These are phyloP conservation scores for Carcharodon carcharias DNA, from an alignment of 2,797 vertebrate species.

Conservation along the genomic window DNA sequence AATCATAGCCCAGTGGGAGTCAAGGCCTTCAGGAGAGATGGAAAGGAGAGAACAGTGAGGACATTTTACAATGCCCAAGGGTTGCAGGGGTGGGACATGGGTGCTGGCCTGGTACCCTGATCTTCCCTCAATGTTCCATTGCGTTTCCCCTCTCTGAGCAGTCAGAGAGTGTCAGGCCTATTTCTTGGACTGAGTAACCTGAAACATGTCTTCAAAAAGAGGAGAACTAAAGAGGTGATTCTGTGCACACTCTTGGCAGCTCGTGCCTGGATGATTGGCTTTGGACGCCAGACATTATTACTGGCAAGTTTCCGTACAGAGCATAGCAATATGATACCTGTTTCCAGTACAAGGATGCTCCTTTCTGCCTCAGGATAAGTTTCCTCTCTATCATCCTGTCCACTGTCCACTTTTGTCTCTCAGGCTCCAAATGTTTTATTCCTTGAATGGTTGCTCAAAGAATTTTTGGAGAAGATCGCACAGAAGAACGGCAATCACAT, in stretches of 20 bases:
- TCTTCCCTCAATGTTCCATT: background rate
- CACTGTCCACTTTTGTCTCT: background rate
- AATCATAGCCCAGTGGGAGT: background rate
- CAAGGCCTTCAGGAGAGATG: background rate
- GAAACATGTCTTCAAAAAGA: background rate
- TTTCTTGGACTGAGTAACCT: background rate
- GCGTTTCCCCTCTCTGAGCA: background rate
- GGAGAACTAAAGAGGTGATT: background rate
- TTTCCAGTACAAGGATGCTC: background rate
- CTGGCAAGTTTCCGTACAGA: background rate
- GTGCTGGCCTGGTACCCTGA: fast-evolving
- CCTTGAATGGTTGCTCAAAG: background rate
- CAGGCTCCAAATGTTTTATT: background rate
- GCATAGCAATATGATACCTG: background rate
- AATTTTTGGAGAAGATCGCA: background rate
- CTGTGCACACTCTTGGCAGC: background rate
- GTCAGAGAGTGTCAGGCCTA: background rate
- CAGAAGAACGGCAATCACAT: background rate
- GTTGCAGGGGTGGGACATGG: too few species aligned
- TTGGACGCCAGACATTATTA: background rate
- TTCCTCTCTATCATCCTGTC: background rate
- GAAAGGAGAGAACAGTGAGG: background rate
- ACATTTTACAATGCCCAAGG: background rate
- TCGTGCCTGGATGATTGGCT: background rate
- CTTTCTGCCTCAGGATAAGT: background rate